These are phyloP conservation scores for Streblospio benedicti DNA, from an alignment of 1,140 invertebrate species.

Conservation along the genomic window DNA sequence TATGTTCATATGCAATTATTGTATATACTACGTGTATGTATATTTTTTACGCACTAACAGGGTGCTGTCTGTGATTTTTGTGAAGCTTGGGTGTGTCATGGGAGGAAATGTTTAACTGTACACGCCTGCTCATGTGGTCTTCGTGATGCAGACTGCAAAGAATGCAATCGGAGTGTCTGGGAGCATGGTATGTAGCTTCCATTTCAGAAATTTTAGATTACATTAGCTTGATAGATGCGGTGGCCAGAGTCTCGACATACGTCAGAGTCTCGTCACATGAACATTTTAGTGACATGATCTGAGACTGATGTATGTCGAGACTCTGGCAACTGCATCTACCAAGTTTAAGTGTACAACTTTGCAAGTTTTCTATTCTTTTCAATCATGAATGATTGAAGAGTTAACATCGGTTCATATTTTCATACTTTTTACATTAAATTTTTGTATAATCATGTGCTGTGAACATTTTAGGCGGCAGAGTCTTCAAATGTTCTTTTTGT, in stretches of 20 bases:
- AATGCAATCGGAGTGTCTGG: conserved; percentile 87
- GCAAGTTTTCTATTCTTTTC: neutral
- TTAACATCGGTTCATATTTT: neutral
- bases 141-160: conserved; percentile 75
- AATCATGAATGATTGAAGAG: neutral
- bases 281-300: too few species aligned
- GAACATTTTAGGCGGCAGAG: conserved; percentile 53
- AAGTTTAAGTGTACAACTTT: neutral
- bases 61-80: conserved; percentile 96
- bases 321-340: too few species aligned
- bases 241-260: too few species aligned
- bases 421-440: neutral
- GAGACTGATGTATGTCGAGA: too few species aligned
- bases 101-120: conserved; percentile 74
- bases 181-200: conserved; percentile 72
- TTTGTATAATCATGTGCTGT: neutral
- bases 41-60: too few species aligned
- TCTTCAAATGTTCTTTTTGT: conserved; percentile 89
- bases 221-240: too few species aligned
- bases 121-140: conserved; percentile 90
- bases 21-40: too few species aligned
- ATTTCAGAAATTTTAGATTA: neutral
- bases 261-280: too few species aligned
- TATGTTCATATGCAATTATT: too few species aligned
- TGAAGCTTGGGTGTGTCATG: conserved; percentile 95